phyloP scores from a whole-genome alignment of 2,888 invertebrate species.

The Cylindroiulus punctatus region DNA sequence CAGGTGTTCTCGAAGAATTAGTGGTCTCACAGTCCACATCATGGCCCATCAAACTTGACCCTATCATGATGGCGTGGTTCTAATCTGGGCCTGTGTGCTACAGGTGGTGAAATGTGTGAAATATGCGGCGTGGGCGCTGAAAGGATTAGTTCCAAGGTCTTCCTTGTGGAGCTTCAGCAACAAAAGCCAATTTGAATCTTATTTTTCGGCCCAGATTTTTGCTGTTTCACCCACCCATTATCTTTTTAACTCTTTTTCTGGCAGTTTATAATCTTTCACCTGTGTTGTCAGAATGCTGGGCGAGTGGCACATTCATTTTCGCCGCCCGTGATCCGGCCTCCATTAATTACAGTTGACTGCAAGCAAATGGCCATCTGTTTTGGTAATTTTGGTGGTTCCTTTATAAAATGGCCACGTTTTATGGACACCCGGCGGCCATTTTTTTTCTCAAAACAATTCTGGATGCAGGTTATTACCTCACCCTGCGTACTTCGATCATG shows the following conservation, averaged over 20 bases:
- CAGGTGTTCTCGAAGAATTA: too few relatives aligned
- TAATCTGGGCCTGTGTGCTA: neutral
- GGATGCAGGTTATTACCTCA: neutral
- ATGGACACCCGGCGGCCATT: neutral
- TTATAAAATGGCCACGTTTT: neutral
- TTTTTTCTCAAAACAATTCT: neutral
- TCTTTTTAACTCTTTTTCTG: neutral
- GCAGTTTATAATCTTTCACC: neutral
- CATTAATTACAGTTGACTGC: constrained; percentile 6
- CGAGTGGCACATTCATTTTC: neutral
- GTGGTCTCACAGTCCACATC: too few relatives aligned
- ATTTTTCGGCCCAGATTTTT: neutral
- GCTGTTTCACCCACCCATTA: constrained; percentile 14
- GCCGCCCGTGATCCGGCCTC: neutral
- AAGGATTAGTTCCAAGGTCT: constrained; percentile 7
- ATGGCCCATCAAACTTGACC: neutral
- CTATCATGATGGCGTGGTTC: neutral
- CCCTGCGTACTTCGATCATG: neutral
- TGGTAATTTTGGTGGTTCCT: neutral
- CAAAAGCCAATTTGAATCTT: neutral
- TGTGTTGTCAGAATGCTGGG: neutral
- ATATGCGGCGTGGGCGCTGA: neutral
- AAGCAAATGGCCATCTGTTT: neutral
- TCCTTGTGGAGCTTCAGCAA: neutral
- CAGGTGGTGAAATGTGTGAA: neutral